phyloP scores from a whole-genome alignment of 30 jellyfish, hydroid and myxozoan species.

The Pelagia noctiluca region DNA sequence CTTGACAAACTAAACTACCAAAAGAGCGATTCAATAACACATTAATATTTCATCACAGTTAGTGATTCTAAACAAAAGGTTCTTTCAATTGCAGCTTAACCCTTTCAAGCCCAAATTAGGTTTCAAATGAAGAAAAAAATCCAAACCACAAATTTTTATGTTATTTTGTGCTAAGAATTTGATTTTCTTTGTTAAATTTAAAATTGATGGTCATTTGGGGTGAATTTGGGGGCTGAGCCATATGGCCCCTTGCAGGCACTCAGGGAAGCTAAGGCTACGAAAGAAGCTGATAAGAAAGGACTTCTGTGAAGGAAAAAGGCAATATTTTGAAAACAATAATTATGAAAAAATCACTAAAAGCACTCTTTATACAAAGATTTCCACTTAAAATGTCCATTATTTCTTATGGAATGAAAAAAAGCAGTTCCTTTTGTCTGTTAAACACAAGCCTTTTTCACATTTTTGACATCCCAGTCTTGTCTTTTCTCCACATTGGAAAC shows the following conservation, averaged over 20 bases:
- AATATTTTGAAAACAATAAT: not conserved
- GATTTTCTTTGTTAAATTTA: too few relatives aligned
- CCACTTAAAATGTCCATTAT: not conserved
- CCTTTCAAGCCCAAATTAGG: not conserved
- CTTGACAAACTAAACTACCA: too few relatives aligned
- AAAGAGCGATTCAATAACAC: too few relatives aligned
- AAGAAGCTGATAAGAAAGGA: not conserved
- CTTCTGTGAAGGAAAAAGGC: not conserved
- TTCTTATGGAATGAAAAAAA: slow-evolving; percentile 13
- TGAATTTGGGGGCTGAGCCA: not conserved
- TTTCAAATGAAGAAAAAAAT: not conserved
- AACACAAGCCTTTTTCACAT: slow-evolving; percentile 35
- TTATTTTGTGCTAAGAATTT: too few relatives aligned
- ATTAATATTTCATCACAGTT: too few relatives aligned
- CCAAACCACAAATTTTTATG: too few relatives aligned
- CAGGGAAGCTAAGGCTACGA: not conserved
- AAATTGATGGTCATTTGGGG: not conserved
- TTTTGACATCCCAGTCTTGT: slow-evolving; percentile 51
- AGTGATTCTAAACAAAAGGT: too few relatives aligned
- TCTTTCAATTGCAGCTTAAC: too few relatives aligned
- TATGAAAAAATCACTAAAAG: too few relatives aligned
- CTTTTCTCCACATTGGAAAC: slow-evolving; percentile 41
- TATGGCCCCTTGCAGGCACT: not conserved
- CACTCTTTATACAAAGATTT: too few relatives aligned
- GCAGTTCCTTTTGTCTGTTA: slow-evolving; percentile 33